A percentile compares a stretch with the other conserved stretches of the same genome.
Conservation (phyloP, 1,140 invertebrate genomes). For the Cheumatopsyche charites region DNA sequence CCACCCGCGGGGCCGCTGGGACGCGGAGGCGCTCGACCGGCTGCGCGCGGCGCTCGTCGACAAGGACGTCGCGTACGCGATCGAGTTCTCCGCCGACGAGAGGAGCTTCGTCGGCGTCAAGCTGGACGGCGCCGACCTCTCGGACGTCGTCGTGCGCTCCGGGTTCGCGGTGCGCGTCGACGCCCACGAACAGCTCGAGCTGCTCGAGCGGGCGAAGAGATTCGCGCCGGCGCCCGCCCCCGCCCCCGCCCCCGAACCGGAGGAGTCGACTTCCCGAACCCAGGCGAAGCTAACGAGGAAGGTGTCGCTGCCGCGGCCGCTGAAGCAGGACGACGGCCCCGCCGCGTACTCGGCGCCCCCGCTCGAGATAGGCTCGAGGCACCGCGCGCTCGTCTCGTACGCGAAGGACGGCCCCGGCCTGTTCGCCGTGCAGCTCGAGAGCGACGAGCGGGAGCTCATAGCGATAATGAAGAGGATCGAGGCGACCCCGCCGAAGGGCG, state of each 20-base stretch:
- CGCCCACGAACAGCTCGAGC: not conserved
- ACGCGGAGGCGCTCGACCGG: not conserved
- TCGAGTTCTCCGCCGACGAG: not conserved
- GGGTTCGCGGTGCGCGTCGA: no score
- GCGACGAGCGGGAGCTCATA: constrained; percentile 63
- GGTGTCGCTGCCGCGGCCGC: constrained; percentile 50
- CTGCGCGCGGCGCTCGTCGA: not conserved
- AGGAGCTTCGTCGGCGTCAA: not conserved
- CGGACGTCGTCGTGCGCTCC: not conserved
- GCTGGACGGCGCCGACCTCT: not conserved
- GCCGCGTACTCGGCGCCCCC: constrained; percentile 65
- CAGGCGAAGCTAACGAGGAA: constrained; percentile 61
- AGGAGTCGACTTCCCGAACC: constrained; percentile 66
- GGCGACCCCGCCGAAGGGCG: constrained; percentile 26
- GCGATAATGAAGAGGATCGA: constrained; percentile 73
- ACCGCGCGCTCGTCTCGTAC: constrained; percentile 73
- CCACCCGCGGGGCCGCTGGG: not conserved
- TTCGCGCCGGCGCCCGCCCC: not conserved
- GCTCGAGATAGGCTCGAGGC: constrained; percentile 64
- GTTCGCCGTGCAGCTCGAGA: constrained; percentile 74
- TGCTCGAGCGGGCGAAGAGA: not conserved
- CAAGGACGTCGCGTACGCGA: not conserved
- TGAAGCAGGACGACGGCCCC: not conserved
- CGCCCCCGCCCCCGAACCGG: not conserved
- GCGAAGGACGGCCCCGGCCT: constrained; percentile 76